Base-by-base conservation (phyloP, 2,113 vertebrate species). In the Bucco capensis region DNA sequence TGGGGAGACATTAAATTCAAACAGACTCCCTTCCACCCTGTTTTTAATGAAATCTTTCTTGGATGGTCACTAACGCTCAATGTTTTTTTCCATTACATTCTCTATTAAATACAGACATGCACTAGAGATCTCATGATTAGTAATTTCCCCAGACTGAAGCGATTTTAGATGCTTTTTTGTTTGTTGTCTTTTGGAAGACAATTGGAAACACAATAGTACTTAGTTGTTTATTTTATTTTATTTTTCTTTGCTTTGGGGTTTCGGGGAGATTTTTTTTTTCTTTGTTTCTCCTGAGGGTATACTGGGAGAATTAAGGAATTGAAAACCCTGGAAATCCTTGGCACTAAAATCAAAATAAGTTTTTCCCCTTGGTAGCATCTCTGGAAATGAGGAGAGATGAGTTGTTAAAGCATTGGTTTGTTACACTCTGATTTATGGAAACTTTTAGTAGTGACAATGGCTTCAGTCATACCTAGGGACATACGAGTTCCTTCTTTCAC, bases 11-110 rank as follows among this genome's bases (percentile, higher is more conserved):
- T 94, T 83, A 92, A 93, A 88, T 86, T 92, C 90, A 84, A 96
- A 90, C 86, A 96, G 94, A 84, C 86, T 95, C 46, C 65, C 31
- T 94, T 92, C 86, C 77, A 90, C 90, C 62, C 74, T 95, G 77
- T 82, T 96, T 92, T 96, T 90, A 70, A 81, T 93, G 76, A 92
- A 94, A 75, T 91, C 80, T 92, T 95, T 91, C 92, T 94, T 90
- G 92, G 90, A 95, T 91, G 70, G 61, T 77, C 86, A 71, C 61
- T 93, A 28, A 81, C 86, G 51, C 79, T 92, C 53, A 89, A 6
- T 38, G 40, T 12, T 75, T 60, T 89, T 69, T 90, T 60, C 91
- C 89, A 85, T 92, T 82, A 70, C 87, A 53, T 81, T 95, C 56
- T 88, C 57, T 95, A 15, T 94, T 86, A 78, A 91, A 86, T 37